phyloP scores from a whole-genome alignment of 1,140 invertebrate species.

The Lasioglossum albipes region DNA sequence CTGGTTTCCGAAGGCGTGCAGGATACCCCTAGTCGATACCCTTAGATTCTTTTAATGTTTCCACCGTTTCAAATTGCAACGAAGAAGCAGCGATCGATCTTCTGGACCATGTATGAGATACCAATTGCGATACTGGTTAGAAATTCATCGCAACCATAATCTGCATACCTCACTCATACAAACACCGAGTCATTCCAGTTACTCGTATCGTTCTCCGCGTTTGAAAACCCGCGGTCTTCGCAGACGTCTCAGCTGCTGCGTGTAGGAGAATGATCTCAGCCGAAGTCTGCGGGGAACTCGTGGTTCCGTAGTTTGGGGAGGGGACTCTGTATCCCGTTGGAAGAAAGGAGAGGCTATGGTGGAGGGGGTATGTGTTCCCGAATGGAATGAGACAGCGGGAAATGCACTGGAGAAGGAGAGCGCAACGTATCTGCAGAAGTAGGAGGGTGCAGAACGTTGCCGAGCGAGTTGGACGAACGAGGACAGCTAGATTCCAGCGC shows the following conservation, averaged over 20 bases:
- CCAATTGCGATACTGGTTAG: no score
- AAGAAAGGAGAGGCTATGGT: background rate
- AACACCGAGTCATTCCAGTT: no score
- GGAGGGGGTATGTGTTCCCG: background rate
- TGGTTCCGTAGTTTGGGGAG: background rate
- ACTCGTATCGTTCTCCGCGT: no score
- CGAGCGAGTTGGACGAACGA: background rate
- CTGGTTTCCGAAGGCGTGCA: conserved; percentile 30
- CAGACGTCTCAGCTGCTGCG: background rate
- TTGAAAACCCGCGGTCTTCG: conserved; percentile 32
- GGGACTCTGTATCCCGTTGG: background rate
- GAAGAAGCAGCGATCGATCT: no score
- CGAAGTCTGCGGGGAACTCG: background rate
- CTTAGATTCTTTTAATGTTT: no score
- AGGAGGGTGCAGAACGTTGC: background rate
- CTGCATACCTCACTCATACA: no score
- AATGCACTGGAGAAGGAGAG: conserved; percentile 12
- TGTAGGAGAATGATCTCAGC: no score
- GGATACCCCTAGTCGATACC: no score
- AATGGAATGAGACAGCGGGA: background rate
- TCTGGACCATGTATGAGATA: no score
- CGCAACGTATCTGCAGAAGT: background rate
- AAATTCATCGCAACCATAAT: no score
- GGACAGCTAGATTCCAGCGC: background rate
- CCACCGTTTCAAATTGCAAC: no score